Conservation (phyloP, 2,113 vertebrate genomes). For the Leiothrix lutea region DNA sequence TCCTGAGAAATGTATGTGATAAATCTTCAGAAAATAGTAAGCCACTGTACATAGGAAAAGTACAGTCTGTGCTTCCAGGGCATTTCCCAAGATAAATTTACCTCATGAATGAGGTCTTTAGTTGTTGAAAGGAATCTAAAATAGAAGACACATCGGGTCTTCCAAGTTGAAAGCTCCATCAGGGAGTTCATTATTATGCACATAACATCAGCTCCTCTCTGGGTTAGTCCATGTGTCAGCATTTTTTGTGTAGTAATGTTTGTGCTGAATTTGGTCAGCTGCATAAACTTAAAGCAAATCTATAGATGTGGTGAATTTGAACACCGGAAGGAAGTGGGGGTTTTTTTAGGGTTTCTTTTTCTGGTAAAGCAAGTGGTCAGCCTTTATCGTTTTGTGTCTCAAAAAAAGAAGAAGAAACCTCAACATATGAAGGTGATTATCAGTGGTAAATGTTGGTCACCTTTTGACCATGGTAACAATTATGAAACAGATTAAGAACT, state of each 20-base stretch:
- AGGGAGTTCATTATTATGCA: conserved; percentile 3
- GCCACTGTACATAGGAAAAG: conserved; percentile 27
- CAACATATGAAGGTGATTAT: not conserved
- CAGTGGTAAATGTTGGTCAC: not conserved
- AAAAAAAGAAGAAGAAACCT: not conserved
- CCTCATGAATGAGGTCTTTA: conserved; percentile 50
- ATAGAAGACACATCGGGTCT: not conserved
- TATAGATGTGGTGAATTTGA: conserved; percentile 9
- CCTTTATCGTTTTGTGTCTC: not conserved
- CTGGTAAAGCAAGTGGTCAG: not conserved
- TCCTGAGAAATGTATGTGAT: conserved; percentile 34
- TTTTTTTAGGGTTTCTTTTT: not conserved
- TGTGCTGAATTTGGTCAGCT: conserved; percentile 47
- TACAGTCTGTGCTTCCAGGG: conserved; percentile 58
- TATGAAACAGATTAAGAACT: not conserved
- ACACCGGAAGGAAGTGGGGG: not conserved
- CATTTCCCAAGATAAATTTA: conserved; percentile 64
- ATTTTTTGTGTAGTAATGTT: not conserved
- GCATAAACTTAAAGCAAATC: not conserved
- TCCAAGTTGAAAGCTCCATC: conserved; percentile 12
- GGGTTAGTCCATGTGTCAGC: not conserved
- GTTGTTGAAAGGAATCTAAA: conserved; percentile 49
- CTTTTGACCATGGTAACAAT: not conserved
- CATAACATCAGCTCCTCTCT: not conserved
- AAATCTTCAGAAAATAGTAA: conserved; percentile 55